phyloP scores from a whole-genome alignment of 2,113 vertebrate species.

The Aspiorhynchus laticeps region DNA sequence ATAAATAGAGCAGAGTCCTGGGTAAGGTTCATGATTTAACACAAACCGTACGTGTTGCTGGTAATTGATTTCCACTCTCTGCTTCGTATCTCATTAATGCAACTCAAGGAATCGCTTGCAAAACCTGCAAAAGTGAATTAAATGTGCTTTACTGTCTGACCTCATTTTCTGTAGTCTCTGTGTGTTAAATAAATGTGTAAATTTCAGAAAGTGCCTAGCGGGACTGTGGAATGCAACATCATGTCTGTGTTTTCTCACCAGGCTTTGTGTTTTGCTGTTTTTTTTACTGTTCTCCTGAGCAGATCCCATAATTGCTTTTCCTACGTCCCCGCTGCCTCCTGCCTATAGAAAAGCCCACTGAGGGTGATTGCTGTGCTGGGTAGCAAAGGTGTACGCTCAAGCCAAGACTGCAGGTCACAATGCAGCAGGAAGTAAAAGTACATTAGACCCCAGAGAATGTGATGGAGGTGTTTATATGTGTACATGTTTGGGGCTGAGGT shows the following conservation, averaged over 20 bases:
- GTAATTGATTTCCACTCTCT: conserved; percentile 37
- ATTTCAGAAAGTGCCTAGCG: neutral
- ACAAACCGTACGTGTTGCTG: neutral
- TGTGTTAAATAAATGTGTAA: neutral
- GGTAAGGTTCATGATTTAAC: conserved; percentile 50
- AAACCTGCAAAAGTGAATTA: conserved; percentile 7
- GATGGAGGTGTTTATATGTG: neutral
- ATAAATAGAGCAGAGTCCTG: conserved; percentile 65
- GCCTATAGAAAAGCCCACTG: conserved; percentile 5
- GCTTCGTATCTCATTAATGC: conserved; percentile 47
- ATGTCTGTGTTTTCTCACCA: conserved; percentile 12
- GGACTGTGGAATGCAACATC: neutral
- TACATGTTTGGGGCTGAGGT: neutral
- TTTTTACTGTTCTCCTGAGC: neutral
- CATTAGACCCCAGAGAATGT: neutral
- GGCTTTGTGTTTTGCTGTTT: conserved; percentile 7
- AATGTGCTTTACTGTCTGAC: neutral
- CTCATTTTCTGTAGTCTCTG: neutral
- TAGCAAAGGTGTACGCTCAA: neutral
- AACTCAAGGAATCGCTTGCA: conserved; percentile 42
- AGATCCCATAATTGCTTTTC: conserved; percentile 27
- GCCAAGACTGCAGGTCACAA: neutral
- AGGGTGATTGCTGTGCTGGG: conserved; percentile 18
- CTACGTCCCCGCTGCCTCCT: neutral
- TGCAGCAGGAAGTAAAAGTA: neutral